Percentiles rank a stretch among this genome's conserved stretches.
phyloP scores from a whole-genome alignment of 1,140 invertebrate genomes.

The Cydia fagiglandana region DNA sequence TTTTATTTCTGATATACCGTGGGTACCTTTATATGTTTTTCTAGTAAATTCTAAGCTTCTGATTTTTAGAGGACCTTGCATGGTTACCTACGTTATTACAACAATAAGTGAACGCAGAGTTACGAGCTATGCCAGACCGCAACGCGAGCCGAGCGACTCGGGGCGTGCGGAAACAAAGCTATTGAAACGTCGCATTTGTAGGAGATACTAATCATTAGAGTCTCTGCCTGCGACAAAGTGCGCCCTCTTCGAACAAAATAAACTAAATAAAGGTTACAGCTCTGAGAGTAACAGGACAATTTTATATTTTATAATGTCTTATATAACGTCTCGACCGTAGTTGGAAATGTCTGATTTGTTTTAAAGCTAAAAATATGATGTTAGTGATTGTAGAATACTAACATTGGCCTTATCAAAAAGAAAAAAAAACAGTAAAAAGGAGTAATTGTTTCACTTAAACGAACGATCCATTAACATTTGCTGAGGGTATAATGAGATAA shows the following conservation, averaged over 20 bases:
- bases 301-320: background rate
- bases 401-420: too few species aligned
- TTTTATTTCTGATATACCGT: too few species aligned
- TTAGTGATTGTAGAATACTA: too few species aligned
- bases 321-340: background rate
- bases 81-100: background rate
- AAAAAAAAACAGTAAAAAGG: too few species aligned
- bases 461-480: too few species aligned
- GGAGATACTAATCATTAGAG: conserved; percentile 31
- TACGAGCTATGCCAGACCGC: conserved; percentile 10
- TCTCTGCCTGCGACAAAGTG: conserved; percentile 18
- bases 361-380: background rate
- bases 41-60: too few species aligned
- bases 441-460: too few species aligned
- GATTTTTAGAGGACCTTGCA: too few species aligned
- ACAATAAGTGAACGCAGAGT: conserved; percentile 5
- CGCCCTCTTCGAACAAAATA: conserved; percentile 17
- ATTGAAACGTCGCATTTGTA: conserved; percentile 26
- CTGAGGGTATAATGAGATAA: too few species aligned
- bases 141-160: background rate
- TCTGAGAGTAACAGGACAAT: conserved; percentile 4
- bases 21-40: too few species aligned
- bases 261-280: conserved; percentile 12
- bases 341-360: background rate
- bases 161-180: conserved; percentile 17